Conservation (phyloP, 2,888 invertebrate genomes). For the Pachymerium ferrugineum region DNA sequence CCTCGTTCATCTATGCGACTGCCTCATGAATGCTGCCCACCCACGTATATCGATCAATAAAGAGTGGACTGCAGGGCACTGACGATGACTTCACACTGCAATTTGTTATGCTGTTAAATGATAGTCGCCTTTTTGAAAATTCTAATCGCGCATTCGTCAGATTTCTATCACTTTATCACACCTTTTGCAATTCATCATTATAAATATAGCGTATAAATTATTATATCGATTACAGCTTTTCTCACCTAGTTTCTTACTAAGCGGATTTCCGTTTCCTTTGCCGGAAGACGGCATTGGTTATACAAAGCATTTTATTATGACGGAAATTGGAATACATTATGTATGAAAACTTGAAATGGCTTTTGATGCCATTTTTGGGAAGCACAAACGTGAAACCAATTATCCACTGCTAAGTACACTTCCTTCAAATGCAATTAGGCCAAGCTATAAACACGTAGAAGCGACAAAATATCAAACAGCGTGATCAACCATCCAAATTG, state of each 20-base stretch:
- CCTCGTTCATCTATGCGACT: not conserved
- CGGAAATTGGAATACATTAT: not conserved
- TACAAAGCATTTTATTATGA: not conserved
- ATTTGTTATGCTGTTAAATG: not conserved
- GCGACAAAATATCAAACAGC: too few species aligned
- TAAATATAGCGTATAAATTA: not conserved
- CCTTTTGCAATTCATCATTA: not conserved
- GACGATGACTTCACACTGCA: not conserved
- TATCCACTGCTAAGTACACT: not conserved
- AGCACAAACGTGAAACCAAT: not conserved
- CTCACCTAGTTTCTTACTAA: not conserved
- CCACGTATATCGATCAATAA: slow-evolving; percentile 14
- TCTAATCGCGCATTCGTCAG: not conserved
- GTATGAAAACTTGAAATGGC: not conserved
- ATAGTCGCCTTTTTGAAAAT: not conserved
- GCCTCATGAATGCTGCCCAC: not conserved
- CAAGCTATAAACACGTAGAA: too few species aligned
- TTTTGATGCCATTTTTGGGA: not conserved
- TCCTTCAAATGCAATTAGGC: too few species aligned
- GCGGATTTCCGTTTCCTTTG: not conserved
- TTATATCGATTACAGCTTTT: slow-evolving; percentile 1
- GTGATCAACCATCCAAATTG: too few species aligned
- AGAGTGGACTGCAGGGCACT: not conserved
- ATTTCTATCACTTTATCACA: not conserved
- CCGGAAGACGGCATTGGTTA: not conserved